Percentiles rank a stretch among this genome's conserved stretches.
Evolutionary conservation across 2,797 vertebrate species (phyloP).

Genomic region (Spheniscus humboldti): DNA sequence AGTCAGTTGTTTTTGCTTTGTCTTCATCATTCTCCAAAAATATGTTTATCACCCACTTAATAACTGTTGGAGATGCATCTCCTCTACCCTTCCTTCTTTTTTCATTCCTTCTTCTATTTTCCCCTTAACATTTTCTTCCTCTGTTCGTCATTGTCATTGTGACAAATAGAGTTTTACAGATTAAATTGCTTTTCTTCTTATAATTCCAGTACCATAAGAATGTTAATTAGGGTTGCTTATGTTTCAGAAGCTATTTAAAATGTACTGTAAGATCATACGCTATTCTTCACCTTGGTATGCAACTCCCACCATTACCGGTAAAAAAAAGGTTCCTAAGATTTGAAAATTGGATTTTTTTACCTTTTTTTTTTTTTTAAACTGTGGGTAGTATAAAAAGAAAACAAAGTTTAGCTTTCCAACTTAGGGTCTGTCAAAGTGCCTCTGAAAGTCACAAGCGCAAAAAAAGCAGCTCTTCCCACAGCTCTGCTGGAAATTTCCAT

Average conservation of each 20-base stretch:
- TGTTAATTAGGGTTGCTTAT: slow-evolving; percentile 42
- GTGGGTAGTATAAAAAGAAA: background rate
- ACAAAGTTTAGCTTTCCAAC: background rate
- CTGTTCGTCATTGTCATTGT: background rate
- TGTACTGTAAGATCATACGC: background rate
- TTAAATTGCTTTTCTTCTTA: slow-evolving; percentile 21
- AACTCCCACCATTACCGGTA: background rate
- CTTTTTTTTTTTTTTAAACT: background rate
- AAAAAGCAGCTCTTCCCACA: background rate
- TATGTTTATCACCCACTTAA: no score
- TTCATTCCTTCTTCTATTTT: background rate
- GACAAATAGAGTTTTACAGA: slow-evolving; percentile 28
- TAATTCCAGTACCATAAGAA: slow-evolving; percentile 1
- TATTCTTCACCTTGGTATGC: background rate
- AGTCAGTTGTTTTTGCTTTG: background rate
- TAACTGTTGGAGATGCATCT: background rate
- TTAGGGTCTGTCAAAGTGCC: background rate
- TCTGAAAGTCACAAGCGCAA: background rate
- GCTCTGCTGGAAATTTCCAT: slow-evolving; percentile 15
- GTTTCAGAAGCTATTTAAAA: slow-evolving; percentile 22
- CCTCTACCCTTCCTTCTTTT: background rate
- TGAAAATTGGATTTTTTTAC: background rate
- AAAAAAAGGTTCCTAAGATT: background rate
- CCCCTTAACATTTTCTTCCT: background rate
- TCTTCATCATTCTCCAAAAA: background rate